These are phyloP conservation scores for Drosophila grimshawi DNA, from an alignment of 1,140 invertebrate species.

Conservation along the genomic window DNA sequence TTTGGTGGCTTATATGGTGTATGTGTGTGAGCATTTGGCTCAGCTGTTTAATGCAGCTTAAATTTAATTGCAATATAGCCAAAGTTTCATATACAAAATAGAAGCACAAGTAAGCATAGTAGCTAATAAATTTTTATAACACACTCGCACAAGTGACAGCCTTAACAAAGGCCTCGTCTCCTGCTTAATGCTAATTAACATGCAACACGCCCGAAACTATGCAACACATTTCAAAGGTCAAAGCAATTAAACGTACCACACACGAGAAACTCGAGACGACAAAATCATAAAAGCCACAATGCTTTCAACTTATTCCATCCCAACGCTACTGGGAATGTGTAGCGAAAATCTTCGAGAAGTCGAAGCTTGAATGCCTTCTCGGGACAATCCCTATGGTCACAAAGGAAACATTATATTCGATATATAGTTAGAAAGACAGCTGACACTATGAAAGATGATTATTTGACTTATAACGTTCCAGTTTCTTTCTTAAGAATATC, in stretches of 20 bases:
- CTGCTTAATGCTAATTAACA: conserved; percentile 81
- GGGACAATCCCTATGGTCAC: neutral
- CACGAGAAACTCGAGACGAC: conserved; percentile 29
- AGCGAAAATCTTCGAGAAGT: conserved; percentile 7
- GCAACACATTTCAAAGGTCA: conserved; percentile 69
- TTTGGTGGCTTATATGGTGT: conserved; percentile 19
- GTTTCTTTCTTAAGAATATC: no score
- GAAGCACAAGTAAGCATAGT: conserved; percentile 16
- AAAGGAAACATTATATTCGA: neutral
- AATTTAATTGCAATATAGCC: conserved; percentile 75
- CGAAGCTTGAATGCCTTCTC: conserved; percentile 30
- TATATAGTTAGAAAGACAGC: no score
- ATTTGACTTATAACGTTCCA: neutral
- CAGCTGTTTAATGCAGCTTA: conserved; percentile 74
- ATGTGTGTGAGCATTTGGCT: conserved; percentile 33
- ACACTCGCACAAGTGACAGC: conserved; percentile 39
- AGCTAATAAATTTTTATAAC: conserved; percentile 75
- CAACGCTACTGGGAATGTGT: conserved; percentile 13
- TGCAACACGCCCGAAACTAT: conserved; percentile 71
- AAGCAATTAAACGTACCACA: conserved; percentile 70
- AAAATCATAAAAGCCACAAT: conserved; percentile 67
- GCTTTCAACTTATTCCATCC: conserved; percentile 54
- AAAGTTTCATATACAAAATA: conserved; percentile 61
- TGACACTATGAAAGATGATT: neutral
- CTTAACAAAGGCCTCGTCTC: conserved; percentile 37